These are phyloP conservation scores for Drosophila eugracilis DNA, from an alignment of 1,140 invertebrate genomes.

Conservation along the genomic window DNA sequence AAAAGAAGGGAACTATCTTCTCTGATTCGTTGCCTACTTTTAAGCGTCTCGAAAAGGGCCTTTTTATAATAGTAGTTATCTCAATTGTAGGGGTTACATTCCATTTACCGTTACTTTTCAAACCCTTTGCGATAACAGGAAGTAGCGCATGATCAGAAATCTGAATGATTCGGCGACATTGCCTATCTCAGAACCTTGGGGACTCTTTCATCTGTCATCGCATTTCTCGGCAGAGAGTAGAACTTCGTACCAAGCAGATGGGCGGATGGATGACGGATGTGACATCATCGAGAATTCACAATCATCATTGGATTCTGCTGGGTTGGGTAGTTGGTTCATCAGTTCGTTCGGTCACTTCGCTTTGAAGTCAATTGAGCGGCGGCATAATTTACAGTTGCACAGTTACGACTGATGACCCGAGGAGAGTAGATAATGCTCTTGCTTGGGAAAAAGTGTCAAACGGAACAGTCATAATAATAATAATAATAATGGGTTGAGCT, in stretches of 20 bases:
- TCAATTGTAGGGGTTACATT: no score
- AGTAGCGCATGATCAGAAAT: no score
- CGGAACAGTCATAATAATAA: constrained; percentile 9
- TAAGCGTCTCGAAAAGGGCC: no score
- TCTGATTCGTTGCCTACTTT: no score
- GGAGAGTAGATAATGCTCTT: constrained; percentile 29
- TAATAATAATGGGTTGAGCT: constrained; percentile 11
- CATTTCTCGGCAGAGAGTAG: background rate
- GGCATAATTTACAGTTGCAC: constrained; percentile 51
- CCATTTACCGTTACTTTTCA: no score
- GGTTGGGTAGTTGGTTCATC: background rate
- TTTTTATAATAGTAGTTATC: no score
- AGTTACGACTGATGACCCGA: constrained; percentile 31
- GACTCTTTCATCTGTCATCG: constrained; percentile 16
- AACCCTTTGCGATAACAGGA: no score
- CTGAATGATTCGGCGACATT: background rate
- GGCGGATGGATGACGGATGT: constrained; percentile 61
- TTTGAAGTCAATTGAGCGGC: constrained; percentile 66
- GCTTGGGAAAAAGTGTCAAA: constrained; percentile 30
- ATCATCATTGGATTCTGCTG: constrained; percentile 20
- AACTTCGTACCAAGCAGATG: background rate
- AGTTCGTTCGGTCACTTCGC: constrained; percentile 25
- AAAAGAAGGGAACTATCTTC: no score
- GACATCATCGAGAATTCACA: constrained; percentile 62
- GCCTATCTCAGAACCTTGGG: background rate